Conservation (phyloP, 2,113 vertebrate genomes). For the Callithrix jacchus region DNA sequence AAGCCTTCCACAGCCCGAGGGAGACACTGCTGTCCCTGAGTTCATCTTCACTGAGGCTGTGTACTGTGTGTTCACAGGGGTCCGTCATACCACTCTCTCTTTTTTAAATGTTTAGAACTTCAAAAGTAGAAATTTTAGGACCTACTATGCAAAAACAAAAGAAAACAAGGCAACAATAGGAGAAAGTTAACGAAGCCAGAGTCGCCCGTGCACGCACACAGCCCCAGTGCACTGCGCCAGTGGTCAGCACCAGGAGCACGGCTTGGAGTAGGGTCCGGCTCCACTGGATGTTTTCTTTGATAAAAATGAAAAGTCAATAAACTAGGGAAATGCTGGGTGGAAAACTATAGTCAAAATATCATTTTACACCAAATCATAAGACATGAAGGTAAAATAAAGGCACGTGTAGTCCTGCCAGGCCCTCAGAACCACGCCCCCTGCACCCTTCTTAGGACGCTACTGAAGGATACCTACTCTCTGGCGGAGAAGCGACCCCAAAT, state of each 20-base stretch:
- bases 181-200: not conserved
- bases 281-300: not conserved
- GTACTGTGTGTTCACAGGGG: fast-evolving
- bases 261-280: fast-evolving
- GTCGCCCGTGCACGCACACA: fast-evolving
- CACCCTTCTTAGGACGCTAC: not conserved
- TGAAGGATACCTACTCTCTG: not conserved
- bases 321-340: not conserved
- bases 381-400: not conserved
- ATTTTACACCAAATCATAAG: not conserved
- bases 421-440: not conserved
- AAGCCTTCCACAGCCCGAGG: no score
- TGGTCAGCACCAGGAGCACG: fast-evolving
- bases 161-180: not conserved
- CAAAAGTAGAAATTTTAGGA: not conserved
- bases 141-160: not conserved
- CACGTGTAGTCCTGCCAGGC: not conserved
- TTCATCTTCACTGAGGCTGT: fast-evolving
- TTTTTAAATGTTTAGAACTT: not conserved
- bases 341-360: not conserved
- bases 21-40: not conserved
- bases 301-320: not conserved
- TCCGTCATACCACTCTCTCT: no score
- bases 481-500: not conserved
- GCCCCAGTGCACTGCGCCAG: not conserved